These are phyloP conservation scores for Sebastes vulpes DNA, from an alignment of 2,797 vertebrate genomes.

Conservation along the genomic window DNA sequence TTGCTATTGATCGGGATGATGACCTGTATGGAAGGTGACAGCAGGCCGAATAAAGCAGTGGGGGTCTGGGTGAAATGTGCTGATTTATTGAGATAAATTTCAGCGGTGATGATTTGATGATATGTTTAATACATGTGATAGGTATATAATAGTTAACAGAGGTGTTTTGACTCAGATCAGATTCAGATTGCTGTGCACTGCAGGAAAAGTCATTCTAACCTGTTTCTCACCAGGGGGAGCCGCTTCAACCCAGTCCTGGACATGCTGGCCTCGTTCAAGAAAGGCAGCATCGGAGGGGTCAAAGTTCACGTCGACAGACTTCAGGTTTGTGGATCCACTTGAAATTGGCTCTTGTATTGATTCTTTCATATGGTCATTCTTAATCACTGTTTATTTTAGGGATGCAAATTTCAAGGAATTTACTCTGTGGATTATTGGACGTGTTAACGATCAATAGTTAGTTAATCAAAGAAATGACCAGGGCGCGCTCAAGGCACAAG, in stretches of 20 bases:
- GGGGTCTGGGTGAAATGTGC: neutral
- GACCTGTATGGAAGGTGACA: constrained; percentile 30
- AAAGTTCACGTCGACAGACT: constrained; percentile 98
- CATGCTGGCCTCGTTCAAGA: constrained; percentile 97
- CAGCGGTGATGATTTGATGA: neutral
- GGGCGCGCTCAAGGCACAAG: too few relatives aligned
- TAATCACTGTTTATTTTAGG: neutral
- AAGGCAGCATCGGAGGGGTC: constrained; percentile 94
- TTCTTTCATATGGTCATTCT: neutral
- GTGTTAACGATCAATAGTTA: neutral
- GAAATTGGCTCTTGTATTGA: neutral
- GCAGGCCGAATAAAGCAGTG: neutral
- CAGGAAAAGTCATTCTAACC: neutral
- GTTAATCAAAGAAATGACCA: neutral
- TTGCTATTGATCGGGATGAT: constrained; percentile 51
- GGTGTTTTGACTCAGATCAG: neutral
- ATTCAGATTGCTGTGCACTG: neutral
- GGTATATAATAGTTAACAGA: neutral
- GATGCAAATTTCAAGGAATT: neutral
- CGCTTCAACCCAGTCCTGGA: constrained; percentile 96
- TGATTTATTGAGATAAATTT: neutral
- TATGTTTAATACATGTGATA: neutral
- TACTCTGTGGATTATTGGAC: neutral
- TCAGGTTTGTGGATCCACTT: constrained; percentile 86
- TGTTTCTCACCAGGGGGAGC: constrained; percentile 89